Percentiles rank a stretch among this genome's conserved stretches.
phyloP scores from a whole-genome alignment of 2,113 vertebrate species.

The Chaetodon auriga region DNA sequence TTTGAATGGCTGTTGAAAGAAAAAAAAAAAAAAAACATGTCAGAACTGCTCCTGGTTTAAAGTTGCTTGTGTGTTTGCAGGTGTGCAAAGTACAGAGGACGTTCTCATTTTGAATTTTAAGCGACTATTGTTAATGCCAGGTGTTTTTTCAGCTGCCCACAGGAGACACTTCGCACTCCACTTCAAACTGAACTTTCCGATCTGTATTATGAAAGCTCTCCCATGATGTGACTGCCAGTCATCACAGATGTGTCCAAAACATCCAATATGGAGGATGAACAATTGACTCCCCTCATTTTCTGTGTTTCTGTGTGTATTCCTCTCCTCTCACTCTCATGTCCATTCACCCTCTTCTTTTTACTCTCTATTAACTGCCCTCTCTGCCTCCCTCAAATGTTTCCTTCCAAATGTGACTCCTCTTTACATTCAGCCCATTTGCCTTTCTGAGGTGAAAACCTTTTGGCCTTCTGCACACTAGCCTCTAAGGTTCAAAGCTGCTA shows the following conservation, averaged over 20 bases:
- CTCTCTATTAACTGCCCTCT: not conserved
- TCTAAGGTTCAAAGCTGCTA: slow-evolving; percentile 47
- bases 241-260: not conserved
- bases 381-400: slow-evolving; percentile 6
- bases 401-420: slow-evolving; percentile 11
- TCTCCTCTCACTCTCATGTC: not conserved
- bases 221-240: not conserved
- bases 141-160: not conserved
- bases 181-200: not conserved
- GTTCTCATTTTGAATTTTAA: slow-evolving; percentile 1
- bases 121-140: not conserved
- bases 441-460: slow-evolving; percentile 45
- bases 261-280: not conserved
- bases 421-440: slow-evolving; percentile 54
- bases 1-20: not conserved
- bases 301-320: not conserved
- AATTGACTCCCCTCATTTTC: not conserved
- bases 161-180: not conserved
- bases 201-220: not conserved
- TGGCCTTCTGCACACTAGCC: slow-evolving; percentile 32
- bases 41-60: not conserved
- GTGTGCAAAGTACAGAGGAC: not conserved
- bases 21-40: not conserved
- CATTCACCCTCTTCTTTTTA: not conserved
- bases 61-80: slow-evolving; percentile 1